A percentile compares a stretch with the other conserved stretches of the same genome.
Evolutionary conservation across 2,113 vertebrate genomes (phyloP).

Genomic region (Silurus glanis): DNA sequence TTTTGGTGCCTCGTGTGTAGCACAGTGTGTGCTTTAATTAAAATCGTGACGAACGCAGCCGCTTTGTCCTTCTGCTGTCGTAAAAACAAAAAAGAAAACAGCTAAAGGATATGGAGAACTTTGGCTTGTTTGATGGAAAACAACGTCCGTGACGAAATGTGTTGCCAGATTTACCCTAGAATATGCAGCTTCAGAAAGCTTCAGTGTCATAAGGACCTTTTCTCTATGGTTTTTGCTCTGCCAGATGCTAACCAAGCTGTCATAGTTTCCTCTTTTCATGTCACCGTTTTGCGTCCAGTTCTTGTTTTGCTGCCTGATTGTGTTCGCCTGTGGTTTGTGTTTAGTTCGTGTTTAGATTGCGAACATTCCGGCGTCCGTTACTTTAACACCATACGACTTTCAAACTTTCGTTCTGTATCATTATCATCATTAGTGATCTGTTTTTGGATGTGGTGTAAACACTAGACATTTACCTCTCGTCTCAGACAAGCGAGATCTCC

Average conservation of each 20-base stretch:
- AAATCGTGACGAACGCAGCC: not conserved
- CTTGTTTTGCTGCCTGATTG: not conserved
- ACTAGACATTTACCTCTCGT: not conserved
- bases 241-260: slow-evolving; percentile 13
- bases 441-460: not conserved
- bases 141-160: too few relatives aligned
- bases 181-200: not conserved
- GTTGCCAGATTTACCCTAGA: not conserved
- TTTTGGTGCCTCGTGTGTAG: not conserved
- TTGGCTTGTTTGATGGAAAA: not conserved
- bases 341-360: not conserved
- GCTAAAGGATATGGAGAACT: not conserved
- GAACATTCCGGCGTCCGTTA: not conserved
- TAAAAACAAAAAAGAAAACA: not conserved
- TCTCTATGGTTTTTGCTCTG: not conserved
- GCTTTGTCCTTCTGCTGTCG: not conserved
- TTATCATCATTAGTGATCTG: too few relatives aligned
- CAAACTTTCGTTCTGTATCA: not conserved
- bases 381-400: not conserved
- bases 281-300: not conserved
- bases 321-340: not conserved
- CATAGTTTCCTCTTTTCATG: not conserved
- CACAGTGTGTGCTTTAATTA: not conserved
- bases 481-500: not conserved
- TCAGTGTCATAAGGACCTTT: not conserved